Evolutionary conservation across 2,888 invertebrate species (phyloP), one percentile per base, ranked within the genome.

Genomic region (Nemotelus pantherinus): DNA sequence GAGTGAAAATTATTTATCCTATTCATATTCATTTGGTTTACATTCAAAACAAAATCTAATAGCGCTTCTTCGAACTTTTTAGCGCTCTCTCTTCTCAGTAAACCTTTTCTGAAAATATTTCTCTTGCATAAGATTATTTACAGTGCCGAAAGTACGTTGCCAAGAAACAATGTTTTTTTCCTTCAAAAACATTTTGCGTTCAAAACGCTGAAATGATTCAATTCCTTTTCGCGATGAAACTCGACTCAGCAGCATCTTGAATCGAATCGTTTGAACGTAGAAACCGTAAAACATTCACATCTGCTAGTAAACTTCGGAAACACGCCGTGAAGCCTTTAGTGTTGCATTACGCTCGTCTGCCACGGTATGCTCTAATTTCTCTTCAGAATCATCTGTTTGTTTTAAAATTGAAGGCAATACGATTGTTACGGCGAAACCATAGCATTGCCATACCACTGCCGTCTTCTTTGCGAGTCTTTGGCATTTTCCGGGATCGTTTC

Each of bases 361-460:
- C 53, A 7, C 53, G 53, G 25, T 44, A n/a, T 63, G 60, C 47
- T 74, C 60, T 60, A 74, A 74, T 74, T 74, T 74, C 50, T 63
- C 48, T 57, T 48, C 41, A n/a, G n/a, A 74, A 74, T 74, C 74
- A 74, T 50, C 74, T 74, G 72, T 72, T 74, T 74, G 55, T 70
- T 41, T 70, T 70, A 53, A 55, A 70, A 70, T 70, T 55, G 70
- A 53, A 55, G 41, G 70, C 70, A 45, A 70, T 70, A 70, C 55
- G 70, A 43, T 60, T 60, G 60, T 25, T 25, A 25, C 25, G 63
- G 7, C 63, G 63, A 41, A 47, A 70, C 55, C 43, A 41, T 55
- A 43, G 55, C 65, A 10, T 41, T 10, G 25, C 41, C 53, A 55
- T 3, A 50, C 70, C 9, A 2, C 63, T 58, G 67, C 39, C 70